Base-by-base conservation (phyloP, 2,888 invertebrate genomes). In the Macrophya alboannulata region DNA sequence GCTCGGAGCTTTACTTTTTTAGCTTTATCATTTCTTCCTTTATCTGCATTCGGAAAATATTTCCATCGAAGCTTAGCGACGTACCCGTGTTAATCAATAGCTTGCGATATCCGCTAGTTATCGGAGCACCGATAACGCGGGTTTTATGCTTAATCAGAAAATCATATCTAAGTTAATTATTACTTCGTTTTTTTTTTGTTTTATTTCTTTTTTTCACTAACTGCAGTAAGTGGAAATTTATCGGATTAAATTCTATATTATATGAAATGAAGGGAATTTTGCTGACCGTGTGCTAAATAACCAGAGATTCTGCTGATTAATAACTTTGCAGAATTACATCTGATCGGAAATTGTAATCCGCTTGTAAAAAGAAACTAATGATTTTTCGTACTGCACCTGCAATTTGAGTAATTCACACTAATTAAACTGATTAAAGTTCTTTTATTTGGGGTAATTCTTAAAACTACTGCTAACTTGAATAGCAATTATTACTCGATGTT, bases 71-170 rank as follows among this genome's bases (percentile, higher is more conserved):
- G 45, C 74, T 72, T 45, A 31, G 72, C n/a, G 43, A 45, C 8
- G 9, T 43, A 43, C 51, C 51, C 8, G n/a, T 25, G 74, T 43
- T 43, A 74, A 74, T 74, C 74, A 17, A 74, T 74, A 74, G 48
- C 45, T 21, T 21, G 15, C 8, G 45, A 74, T 74, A 74, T 43
- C 43, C 12, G 25, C 21, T 25, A 45, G 74, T 25, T 45, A 74
- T 74, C 74, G 25, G 12, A 45, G 21, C 43, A 74, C 15, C 10
- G 74, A 45, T 74, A 74, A 43, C 74, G 25, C 10, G 45, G 10
- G 12, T 21, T 45, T 74, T 45, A 31, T 31, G 8, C 74, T 5
- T 21, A 25, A 43, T 74, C 45, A 4, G 10, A 48, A 74, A 74
- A 74, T 74, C 43, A 17, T 45, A 43, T 74, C 74, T n/a, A 45